Base-by-base conservation (phyloP, 2,888 invertebrate species). In the Nemoura dubitans region DNA sequence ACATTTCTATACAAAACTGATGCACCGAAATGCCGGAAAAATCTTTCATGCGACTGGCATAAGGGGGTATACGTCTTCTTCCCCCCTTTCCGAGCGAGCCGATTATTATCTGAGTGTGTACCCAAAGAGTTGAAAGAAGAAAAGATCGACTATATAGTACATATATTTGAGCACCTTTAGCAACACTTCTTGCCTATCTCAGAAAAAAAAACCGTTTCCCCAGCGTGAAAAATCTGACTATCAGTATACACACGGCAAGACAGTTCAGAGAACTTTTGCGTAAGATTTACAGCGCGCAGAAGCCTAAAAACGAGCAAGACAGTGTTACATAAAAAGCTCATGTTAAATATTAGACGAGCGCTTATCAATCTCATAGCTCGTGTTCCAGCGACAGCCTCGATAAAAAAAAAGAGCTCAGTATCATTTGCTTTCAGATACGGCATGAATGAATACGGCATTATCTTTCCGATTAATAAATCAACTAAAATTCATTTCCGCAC, bases 221-320 rank as follows among this genome's bases (percentile, higher is more conserved):
- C 21, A 1, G 59, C 59, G 59, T 59, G 59, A 59, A 59, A 59
- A 59, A 59, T 59, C 21, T 59, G 59, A 59, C 59, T 59, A 59
- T 59, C 59, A 59, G 59, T 59, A 59, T 36, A 36, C 36, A 59
- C n/a, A n/a, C n/a, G n/a, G 59, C 59, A 21, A 59, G 59, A 59
- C 59, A 59, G 59, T 59, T 59, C 59, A 59, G 59, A 59, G 59
- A 59, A 59, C 59, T 59, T 59, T 59, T 59, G 59, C 59, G 59
- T 59, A 59, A 59, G 59, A 59, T 59, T 59, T 59, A 59, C 59
- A 21, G 59, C 59, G 59, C 3, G 59, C 36, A 3, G 59, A 59
- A 59, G 59, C 59, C 59, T 59, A 21, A 59, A 59, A 10, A 1
- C 59, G 21, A 59, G 2, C 16, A 59, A 59, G 59, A 59, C 59